These are phyloP conservation scores for Lasioglossum oenotherae DNA, from an alignment of 2,888 invertebrate genomes.

Conservation along the genomic window DNA sequence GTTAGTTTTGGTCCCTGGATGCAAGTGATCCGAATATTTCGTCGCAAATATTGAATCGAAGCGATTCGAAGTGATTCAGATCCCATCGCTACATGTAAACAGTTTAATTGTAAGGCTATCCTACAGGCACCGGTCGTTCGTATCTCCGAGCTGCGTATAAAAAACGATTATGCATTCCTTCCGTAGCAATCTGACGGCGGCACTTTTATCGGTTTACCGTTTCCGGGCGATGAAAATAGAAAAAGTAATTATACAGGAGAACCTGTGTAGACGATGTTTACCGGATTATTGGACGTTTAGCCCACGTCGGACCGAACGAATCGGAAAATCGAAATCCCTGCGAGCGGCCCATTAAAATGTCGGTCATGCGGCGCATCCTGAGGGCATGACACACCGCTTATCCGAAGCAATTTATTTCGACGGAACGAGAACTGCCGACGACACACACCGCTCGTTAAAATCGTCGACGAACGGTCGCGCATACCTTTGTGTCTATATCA, in stretches of 20 bases:
- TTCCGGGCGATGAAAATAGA: background rate
- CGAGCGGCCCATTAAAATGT: constrained; percentile 40
- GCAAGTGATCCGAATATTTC: too few species aligned
- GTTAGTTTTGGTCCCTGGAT: too few species aligned
- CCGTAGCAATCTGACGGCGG: background rate
- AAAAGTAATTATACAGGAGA: background rate
- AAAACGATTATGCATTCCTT: background rate
- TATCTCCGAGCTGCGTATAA: background rate
- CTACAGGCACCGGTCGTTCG: too few species aligned
- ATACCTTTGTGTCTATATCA: constrained; percentile 61
- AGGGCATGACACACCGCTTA: constrained; percentile 42
- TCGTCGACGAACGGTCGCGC: constrained; percentile 49
- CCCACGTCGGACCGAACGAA: background rate
- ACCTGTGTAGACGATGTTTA: background rate
- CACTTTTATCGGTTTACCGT: background rate
- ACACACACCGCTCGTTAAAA: constrained; percentile 61
- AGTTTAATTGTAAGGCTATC: too few species aligned
- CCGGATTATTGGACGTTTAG: background rate
- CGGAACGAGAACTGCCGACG: constrained; percentile 56
- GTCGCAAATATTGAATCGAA: too few species aligned
- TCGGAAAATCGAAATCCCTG: constrained; percentile 15
- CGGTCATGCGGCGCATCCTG: constrained; percentile 40
- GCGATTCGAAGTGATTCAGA: too few species aligned
- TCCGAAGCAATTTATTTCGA: constrained; percentile 60
- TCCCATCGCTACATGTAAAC: too few species aligned